Evolutionary conservation across 2,113 vertebrate genomes (phyloP).

Genomic region (Cyanoramphus novaezelandiae): DNA sequence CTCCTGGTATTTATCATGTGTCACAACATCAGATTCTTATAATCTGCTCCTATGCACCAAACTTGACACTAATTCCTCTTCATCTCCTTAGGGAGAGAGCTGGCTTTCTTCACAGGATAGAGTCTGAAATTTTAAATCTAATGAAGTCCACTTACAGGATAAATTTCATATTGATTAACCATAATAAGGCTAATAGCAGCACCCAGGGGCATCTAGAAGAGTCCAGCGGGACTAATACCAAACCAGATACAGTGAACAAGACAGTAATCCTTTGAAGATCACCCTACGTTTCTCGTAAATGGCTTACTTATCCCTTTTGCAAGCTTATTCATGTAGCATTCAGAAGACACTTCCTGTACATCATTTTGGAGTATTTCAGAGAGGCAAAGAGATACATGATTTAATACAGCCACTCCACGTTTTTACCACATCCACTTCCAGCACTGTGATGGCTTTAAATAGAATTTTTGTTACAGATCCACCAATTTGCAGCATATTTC

Average conservation of each 20-base stretch:
- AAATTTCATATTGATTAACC: neutral
- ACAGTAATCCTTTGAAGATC: neutral
- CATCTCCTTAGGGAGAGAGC: neutral
- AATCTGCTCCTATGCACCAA: neutral
- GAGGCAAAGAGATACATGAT: rapidly evolving
- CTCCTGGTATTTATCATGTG: neutral
- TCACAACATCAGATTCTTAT: neutral
- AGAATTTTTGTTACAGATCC: neutral
- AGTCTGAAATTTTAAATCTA: neutral
- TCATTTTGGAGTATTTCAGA: neutral
- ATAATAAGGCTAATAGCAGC: neutral
- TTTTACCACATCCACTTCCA: neutral
- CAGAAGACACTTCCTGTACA: neutral
- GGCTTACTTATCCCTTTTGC: neutral
- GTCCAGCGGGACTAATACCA: neutral
- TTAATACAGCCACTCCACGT: neutral
- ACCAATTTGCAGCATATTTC: neutral
- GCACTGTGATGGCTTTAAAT: neutral
- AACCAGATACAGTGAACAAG: neutral
- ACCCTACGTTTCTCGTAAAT: neutral
- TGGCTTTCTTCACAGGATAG: neutral
- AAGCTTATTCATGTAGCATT: neutral
- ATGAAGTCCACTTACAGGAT: neutral
- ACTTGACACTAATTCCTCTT: neutral
- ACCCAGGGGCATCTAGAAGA: neutral